These are phyloP conservation scores for Hypena proboscidalis DNA, from an alignment of 2,888 invertebrate species.

Conservation along the genomic window DNA sequence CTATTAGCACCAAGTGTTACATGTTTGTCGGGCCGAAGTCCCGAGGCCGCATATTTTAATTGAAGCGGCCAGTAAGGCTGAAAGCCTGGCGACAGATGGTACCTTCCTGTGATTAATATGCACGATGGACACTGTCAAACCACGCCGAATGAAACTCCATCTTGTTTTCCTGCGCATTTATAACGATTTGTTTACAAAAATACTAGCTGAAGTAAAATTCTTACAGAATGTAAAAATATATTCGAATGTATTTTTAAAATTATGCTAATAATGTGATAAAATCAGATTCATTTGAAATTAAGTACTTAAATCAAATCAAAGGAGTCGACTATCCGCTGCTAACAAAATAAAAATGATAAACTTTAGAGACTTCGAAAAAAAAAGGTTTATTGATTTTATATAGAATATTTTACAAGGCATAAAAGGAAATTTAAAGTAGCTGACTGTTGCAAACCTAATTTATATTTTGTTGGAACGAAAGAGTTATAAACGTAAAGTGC, in stretches of 20 bases:
- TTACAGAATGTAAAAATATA: no score
- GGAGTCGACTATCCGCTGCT: no score
- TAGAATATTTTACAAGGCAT: no score
- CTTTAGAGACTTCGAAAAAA: no score
- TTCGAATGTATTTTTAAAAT: no score
- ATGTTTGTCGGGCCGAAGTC: slow-evolving; percentile 53
- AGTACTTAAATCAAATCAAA: no score
- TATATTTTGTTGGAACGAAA: slow-evolving; percentile 26
- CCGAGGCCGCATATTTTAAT: slow-evolving; percentile 79
- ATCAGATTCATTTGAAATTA: no score
- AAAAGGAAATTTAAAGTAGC: no score
- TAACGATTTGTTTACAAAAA: slow-evolving; percentile 29
- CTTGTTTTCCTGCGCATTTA: slow-evolving; percentile 55
- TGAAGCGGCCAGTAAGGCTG: slow-evolving; percentile 57
- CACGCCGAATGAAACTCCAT: slow-evolving; percentile 45
- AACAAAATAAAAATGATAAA: no score
- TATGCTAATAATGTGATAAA: no score
- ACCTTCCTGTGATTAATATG: slow-evolving; percentile 77
- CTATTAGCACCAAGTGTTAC: slow-evolving; percentile 74
- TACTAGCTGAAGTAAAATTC: no score
- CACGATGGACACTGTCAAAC: slow-evolving; percentile 65
- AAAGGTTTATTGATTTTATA: no score
- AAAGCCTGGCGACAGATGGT: slow-evolving; percentile 62
- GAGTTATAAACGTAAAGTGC: slow-evolving; percentile 61
- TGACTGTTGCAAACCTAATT: not conserved